Percentiles rank a stretch among this genome's conserved stretches.
These are phyloP conservation scores for Monoplex corrugatus DNA, from an alignment of 2,888 invertebrate species.

Conservation along the genomic window DNA sequence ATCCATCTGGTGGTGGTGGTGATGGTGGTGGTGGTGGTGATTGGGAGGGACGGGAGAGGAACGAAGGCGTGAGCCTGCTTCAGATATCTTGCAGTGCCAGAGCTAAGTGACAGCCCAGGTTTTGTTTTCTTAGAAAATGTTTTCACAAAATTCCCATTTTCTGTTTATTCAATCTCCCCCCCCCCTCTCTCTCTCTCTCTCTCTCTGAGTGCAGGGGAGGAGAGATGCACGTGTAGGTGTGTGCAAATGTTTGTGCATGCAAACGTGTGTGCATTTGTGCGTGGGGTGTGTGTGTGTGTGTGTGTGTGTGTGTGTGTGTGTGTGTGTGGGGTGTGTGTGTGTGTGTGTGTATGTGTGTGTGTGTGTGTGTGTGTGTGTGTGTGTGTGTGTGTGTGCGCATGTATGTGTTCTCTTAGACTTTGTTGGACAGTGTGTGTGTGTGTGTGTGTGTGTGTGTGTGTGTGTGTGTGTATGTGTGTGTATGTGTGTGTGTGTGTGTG, in stretches of 20 bases:
- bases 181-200: too few species aligned
- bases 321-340: neutral
- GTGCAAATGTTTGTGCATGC: too few species aligned
- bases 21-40: too few species aligned
- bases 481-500: neutral
- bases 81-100: too few species aligned
- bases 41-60: too few species aligned
- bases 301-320: constrained; percentile 2
- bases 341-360: neutral
- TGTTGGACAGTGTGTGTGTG: neutral
- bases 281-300: neutral
- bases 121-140: too few species aligned
- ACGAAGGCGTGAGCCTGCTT: too few species aligned
- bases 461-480: constrained; percentile 20
- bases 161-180: too few species aligned
- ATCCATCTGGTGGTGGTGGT: too few species aligned
- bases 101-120: too few species aligned
- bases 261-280: neutral
- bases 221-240: too few species aligned
- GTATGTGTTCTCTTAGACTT: neutral
- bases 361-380: neutral
- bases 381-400: neutral
- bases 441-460: constrained; percentile 37
- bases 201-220: neutral
- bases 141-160: too few species aligned